Base-by-base conservation (phyloP, 2,888 invertebrate species). In the Oegoconia quadripuncta region DNA sequence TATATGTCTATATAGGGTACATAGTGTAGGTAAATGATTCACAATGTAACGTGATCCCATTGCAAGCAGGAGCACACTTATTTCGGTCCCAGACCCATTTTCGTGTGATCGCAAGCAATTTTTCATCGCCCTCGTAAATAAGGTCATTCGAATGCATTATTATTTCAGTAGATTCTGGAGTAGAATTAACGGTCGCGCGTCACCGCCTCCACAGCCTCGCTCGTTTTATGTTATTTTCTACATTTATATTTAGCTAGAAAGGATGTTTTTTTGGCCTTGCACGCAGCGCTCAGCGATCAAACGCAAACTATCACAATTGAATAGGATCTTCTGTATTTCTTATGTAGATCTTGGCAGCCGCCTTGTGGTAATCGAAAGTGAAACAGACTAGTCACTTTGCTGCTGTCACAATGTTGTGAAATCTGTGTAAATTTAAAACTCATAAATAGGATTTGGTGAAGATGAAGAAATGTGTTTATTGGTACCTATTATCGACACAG, bases 101-200 rank as follows among this genome's bases (percentile, higher is more conserved):
- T 31, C 39, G 39, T 27, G 28, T 17, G 39, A 42, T 46, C 41
- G 37, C 38, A 40, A 40, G 41, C 26, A 42, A 48, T 43, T 43
- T 47, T 50, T 50, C 45, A 46, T 28, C 39, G 37, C 31, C 33
- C 22, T 20, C 35, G 41, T 45, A 46, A 49, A 47, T 46, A 49
- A 47, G 46, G 49, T 46, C 44, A 46, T 42, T 39, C 40, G 42
- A 25, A 43, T 45, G 41, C 42, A 46, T 44, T 44, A 48, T 45
- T 41, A 46, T 46, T 46, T 51, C 38, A 27, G 18, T 35, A 13
- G 18, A 35, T 2, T 20, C 22, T 22, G 22, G 32, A 15, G 36
- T 34, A 34, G 38, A 36, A 36, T 34, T 40, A 31, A 34, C 38
- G 34, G 26, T 27, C 12, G 26, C n/a, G 26, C 34, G 33, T 28